Evolutionary conservation across 2,113 vertebrate genomes (phyloP).

Genomic region (Coptodon rendalli): DNA sequence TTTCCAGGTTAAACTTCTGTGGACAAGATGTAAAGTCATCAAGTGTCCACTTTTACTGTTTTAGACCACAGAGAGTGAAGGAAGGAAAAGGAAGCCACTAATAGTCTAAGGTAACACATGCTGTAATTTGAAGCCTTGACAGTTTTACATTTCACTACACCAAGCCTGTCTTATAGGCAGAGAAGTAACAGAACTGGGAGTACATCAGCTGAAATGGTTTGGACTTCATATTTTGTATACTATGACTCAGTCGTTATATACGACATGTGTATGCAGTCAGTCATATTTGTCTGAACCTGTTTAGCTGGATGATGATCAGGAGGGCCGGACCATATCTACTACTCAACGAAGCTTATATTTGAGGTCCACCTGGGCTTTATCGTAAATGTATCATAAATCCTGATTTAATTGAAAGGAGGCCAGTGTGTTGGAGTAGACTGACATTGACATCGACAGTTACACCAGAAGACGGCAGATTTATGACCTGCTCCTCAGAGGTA

Average conservation of each 20-base stretch:
- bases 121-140: not conserved
- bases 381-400: slow-evolving; percentile 57
- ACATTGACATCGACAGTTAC: slow-evolving; percentile 30
- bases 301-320: slow-evolving; percentile 20
- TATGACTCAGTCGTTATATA: not conserved
- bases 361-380: slow-evolving; percentile 44
- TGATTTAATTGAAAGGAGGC: slow-evolving; percentile 37
- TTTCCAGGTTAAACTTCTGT: not conserved
- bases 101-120: not conserved
- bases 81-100: not conserved
- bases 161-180: not conserved
- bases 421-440: slow-evolving; percentile 51
- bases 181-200: not conserved
- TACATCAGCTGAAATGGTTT: slow-evolving; percentile 1
- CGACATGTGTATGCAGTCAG: not conserved
- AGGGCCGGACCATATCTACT: slow-evolving; percentile 17
- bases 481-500: slow-evolving; percentile 2
- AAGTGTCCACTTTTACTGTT: not conserved
- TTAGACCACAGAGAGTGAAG: not conserved
- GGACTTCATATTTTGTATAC: not conserved
- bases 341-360: slow-evolving; percentile 25
- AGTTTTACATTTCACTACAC: not conserved
- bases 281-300: slow-evolving; percentile 31
- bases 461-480: slow-evolving; percentile 36
- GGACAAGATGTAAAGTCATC: not conserved